These are phyloP conservation scores for Mastomys natalensis DNA, from an alignment of 2,113 vertebrate species.

Conservation along the genomic window DNA sequence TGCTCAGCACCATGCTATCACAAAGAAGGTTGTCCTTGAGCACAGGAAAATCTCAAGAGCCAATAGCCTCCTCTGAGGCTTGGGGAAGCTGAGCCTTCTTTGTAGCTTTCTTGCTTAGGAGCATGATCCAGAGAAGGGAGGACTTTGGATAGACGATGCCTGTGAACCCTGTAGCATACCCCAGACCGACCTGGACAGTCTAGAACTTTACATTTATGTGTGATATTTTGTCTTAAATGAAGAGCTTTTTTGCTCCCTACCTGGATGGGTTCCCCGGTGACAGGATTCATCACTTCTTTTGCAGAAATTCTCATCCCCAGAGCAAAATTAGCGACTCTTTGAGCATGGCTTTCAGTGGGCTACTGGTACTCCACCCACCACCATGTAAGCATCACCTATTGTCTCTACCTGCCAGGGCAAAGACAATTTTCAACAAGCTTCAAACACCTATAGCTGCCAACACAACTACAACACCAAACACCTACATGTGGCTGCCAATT, in stretches of 20 bases:
- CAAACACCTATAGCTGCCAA: neutral
- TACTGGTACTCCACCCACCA: constrained; percentile 85
- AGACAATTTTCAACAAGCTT: neutral
- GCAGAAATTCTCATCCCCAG: constrained; percentile 87
- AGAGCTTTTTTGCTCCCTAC: constrained; percentile 59
- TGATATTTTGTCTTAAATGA: constrained; percentile 21
- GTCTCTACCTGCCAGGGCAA: constrained; percentile 87
- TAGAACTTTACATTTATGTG: neutral
- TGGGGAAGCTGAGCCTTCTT: neutral
- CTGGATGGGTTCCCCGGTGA: constrained; percentile 87
- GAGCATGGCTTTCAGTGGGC: constrained; percentile 81
- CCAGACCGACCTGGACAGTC: neutral
- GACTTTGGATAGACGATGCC: constrained; percentile 38
- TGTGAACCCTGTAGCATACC: neutral
- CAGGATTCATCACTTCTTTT: constrained; percentile 86
- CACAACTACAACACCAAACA: neutral
- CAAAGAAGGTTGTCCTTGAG: neutral
- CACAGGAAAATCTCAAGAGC: neutral
- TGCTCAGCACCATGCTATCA: neutral
- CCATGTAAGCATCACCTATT: constrained; percentile 89
- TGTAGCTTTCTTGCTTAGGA: neutral
- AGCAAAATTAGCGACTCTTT: constrained; percentile 88
- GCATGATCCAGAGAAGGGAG: constrained; percentile 16
- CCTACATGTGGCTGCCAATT: neutral
- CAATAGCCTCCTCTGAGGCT: neutral